phyloP scores from a whole-genome alignment of 2,888 invertebrate genomes.

The Syrphus vitripennis region DNA sequence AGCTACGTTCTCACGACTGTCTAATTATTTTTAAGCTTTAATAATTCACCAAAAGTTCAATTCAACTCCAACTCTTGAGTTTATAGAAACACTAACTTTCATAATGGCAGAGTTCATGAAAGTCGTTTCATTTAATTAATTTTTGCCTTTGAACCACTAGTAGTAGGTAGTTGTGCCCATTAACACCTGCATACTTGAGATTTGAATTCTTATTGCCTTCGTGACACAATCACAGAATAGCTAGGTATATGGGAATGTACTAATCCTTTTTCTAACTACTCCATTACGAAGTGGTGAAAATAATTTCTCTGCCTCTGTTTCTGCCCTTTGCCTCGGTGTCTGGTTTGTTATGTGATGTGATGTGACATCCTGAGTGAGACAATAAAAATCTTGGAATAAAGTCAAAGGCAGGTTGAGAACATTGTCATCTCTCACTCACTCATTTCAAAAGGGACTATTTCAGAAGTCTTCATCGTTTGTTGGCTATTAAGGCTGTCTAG shows the following conservation, averaged over 20 bases:
- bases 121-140: conserved; percentile 45
- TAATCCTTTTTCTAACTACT: conserved; percentile 20
- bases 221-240: background rate
- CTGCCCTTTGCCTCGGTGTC: too few relatives aligned
- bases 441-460: background rate
- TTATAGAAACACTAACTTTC: background rate
- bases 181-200: conserved; percentile 42
- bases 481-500: conserved; percentile 21
- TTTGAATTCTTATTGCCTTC: conserved; percentile 28
- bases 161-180: conserved; percentile 18
- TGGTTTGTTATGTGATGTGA: background rate
- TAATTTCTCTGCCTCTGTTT: background rate
- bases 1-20: too few relatives aligned
- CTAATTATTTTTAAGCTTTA: too few relatives aligned
- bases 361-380: conserved; percentile 27
- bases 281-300: background rate
- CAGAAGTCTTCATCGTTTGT: conserved; percentile 22
- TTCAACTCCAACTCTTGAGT: too few relatives aligned
- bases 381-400: conserved; percentile 21
- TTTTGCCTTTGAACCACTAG: conserved; percentile 13
- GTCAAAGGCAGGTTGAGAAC: conserved; percentile 41
- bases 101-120: background rate
- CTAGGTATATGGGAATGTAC: background rate
- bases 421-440: conserved; percentile 25
- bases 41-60: background rate